Base-by-base conservation (phyloP, 2,797 vertebrate genomes). In the Sylvia borin region DNA sequence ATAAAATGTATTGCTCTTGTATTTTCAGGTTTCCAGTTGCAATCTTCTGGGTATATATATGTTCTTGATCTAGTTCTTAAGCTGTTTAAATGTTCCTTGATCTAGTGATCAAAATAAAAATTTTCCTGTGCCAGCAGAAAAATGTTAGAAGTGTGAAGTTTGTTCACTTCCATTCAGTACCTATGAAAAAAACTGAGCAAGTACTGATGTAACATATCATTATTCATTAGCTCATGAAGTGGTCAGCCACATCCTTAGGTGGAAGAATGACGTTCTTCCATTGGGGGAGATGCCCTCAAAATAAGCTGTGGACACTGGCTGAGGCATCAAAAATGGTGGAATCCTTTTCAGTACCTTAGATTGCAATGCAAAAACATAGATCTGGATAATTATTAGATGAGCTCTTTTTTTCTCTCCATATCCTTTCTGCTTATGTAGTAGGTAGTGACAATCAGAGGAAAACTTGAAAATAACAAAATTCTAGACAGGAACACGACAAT, bases 141-240 rank as follows among this genome's bases (percentile, higher is more conserved):
- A 72, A 42, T 13, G 7, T 60, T 92, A 32, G 53, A 74, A n/a
- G 2, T 53, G n/a, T 50, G n/a, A 57, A 72, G 15, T 58, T 91
- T 53, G 36, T 78, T 84, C 34, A 48, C 11, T 75, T 68, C 26
- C 72, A 1, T 65, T 68, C 27, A 20, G 12, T 58, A 68, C 34
- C 14, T 53, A 3, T 53, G 27, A 21, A 76, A 71, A 66, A 64
- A 64, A 8, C 32, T 55, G 4, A 40, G 4, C 57, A 26, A 74
- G 38, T 61, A 32, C 20, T 26, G 31, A 3, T 24, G 2, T 58
- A 45, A 24, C 0, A 1, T 45, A 20, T 12, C 5, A 2, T 38
- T 4, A 1, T 31, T 82, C 19, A 31, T 83, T 26, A 66, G 36
- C 32, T 88, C 6, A 5, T 70, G 45, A 73, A 47, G 40, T 57